These are phyloP conservation scores for Pogonus chalceus DNA, from an alignment of 1,140 invertebrate genomes.

Conservation along the genomic window DNA sequence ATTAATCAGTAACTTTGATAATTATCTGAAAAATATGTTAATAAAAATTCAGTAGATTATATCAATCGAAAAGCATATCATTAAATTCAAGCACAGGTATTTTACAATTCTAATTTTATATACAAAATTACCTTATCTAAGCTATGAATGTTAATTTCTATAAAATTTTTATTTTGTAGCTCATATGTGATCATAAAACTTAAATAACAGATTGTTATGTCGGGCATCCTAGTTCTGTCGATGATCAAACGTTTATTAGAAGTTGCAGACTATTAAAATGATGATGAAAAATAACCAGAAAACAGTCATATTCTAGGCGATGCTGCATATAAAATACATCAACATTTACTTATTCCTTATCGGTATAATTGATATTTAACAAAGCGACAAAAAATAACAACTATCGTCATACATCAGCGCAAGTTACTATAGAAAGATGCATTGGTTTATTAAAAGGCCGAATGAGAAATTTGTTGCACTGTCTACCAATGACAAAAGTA, in stretches of 20 bases:
- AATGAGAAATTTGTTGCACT: no score
- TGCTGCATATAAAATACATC: conserved; percentile 15
- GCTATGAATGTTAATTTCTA: conserved; percentile 8
- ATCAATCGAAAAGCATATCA: conserved; percentile 15
- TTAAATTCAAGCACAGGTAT: conserved; percentile 15
- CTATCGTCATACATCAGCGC: conserved; percentile 8
- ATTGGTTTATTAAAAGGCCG: no score
- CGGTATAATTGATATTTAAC: conserved; percentile 16
- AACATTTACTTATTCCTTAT: conserved; percentile 15
- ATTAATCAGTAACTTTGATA: no score
- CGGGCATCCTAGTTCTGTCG: conserved; percentile 16
- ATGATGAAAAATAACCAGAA: conserved; percentile 12
- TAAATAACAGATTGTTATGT: conserved; percentile 16
- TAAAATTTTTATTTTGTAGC: conserved; percentile 11
- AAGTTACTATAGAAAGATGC: conserved; percentile 11
- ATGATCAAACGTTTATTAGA: conserved; percentile 15
- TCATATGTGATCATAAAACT: conserved; percentile 14
- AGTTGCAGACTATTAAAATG: conserved; percentile 12
- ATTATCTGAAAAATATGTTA: no score
- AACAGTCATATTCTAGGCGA: conserved; percentile 16
- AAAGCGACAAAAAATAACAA: conserved; percentile 12
- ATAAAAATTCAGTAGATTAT: no score
- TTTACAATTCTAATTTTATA: conserved; percentile 7
- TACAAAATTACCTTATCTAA: conserved; percentile 3
- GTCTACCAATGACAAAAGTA: no score